Evolutionary conservation across 2,113 vertebrate genomes (phyloP).

Genomic region (Crypturellus undulatus): DNA sequence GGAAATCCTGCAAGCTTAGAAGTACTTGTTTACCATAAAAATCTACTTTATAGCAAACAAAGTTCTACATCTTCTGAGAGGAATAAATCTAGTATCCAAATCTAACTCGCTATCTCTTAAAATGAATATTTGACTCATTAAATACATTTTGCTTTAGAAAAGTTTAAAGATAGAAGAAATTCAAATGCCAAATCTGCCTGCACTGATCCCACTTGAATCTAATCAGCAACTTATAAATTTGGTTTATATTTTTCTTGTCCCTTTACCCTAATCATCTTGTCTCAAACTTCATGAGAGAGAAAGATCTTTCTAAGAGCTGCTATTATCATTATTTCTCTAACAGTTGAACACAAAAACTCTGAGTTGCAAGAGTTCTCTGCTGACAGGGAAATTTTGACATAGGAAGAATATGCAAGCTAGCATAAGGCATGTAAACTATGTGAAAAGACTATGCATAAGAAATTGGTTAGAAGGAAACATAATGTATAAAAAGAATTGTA

Average conservation of each 20-base stretch:
- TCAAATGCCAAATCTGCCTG: background rate
- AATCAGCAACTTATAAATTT: background rate
- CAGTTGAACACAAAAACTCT: background rate
- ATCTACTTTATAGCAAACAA: slow-evolving; percentile 23
- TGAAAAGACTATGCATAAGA: background rate
- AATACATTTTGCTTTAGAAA: background rate
- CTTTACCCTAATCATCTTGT: background rate
- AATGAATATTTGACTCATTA: background rate
- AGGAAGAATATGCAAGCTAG: background rate
- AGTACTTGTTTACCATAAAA: slow-evolving; percentile 28
- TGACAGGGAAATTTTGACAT: background rate
- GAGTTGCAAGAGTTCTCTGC: background rate
- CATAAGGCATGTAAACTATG: background rate
- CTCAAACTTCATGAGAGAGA: background rate
- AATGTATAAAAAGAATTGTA: background rate
- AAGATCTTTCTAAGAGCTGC: background rate
- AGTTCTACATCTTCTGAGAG: background rate
- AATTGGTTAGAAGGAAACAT: background rate
- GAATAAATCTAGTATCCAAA: background rate
- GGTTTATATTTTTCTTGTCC: background rate
- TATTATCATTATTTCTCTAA: background rate
- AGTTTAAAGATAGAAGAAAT: background rate
- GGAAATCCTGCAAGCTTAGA: slow-evolving; percentile 21
- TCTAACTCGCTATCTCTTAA: background rate
- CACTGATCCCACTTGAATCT: background rate